Base-by-base conservation (phyloP, 1,140 invertebrate species). In the Palaemon carinicauda region DNA sequence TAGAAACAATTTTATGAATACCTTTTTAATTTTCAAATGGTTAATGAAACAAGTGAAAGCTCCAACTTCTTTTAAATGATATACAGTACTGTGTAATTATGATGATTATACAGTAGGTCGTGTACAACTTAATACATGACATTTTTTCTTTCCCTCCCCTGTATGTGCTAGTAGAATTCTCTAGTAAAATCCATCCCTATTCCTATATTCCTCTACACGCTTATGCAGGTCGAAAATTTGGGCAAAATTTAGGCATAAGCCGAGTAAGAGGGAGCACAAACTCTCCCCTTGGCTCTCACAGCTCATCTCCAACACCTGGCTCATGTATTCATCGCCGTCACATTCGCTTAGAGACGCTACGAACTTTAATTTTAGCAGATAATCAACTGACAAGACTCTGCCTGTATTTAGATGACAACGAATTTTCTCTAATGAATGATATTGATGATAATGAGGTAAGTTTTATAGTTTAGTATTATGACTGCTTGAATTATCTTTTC, bases 331-430 rank as follows among this genome's bases (percentile, higher is more conserved):
- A 98, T 89, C 93, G 96, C 27, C 92, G 96, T 17, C 97, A 98
- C 90, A 91, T 96, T 60, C 92, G 95, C 24, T 92, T 98, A 3
- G 96, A 97, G 90, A 95, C 95, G 89, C 91, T 98, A 41, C 92
- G 96, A 41, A 97, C 96, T 0, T 90, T 98, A 80, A 94, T 98
- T 24, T 91, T 99, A 9, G 95, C 96, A 0, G 96, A 98, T 90
- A 99, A 99, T 93, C 90, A 94, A 80, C 91, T 99, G 9, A 94
- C 93, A 1, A 56, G 82, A 21, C 82, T 89, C 27, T 27, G 54
- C 33, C 82, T 89, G 14, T 87, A 89, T 65, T 41, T 89, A 53
- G 88, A 89, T 60, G 86, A 88, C 21, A 81, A 79, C 24, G 86
- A 89, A 51, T 81, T 80, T 52, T 78, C 81, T 27, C 17, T 84